Evolutionary conservation across 64 coral and sea anemone genomes (phyloP).

Genomic region (Stichodactyla helianthus): DNA sequence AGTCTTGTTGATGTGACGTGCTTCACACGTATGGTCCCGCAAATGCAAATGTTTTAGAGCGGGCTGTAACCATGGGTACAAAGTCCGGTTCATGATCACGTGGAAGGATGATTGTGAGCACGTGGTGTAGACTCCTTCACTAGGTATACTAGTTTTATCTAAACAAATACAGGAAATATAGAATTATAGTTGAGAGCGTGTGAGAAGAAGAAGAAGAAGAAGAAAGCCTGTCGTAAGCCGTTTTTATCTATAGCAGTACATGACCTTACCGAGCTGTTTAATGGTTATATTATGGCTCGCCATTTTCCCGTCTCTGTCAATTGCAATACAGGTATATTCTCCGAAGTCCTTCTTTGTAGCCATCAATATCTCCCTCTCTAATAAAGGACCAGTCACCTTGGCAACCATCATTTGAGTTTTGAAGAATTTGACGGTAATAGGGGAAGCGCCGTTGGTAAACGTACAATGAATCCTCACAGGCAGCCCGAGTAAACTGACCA

Average conservation of each 20-base stretch:
- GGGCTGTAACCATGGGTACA: constrained; percentile 10
- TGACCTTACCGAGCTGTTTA: not conserved
- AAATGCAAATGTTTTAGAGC: not conserved
- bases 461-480: not conserved
- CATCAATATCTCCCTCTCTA: not conserved
- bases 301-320: not conserved
- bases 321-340: constrained; percentile 4
- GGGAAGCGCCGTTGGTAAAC: not conserved
- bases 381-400: not conserved
- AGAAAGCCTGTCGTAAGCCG: too few species aligned
- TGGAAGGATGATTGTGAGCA: not conserved
- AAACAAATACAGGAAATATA: not conserved
- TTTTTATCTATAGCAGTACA: not conserved
- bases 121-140: constrained; percentile 8
- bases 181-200: too few species aligned
- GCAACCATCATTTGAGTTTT: not conserved
- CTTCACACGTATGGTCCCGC: not conserved
- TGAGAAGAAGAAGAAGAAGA: too few species aligned
- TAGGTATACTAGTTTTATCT: not conserved
- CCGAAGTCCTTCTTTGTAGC: not conserved
- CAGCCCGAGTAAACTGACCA: not conserved
- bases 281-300: not conserved
- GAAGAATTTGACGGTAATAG: not conserved
- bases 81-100: constrained; percentile 8
- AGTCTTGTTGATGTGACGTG: not conserved